Conservation (phyloP, 1,140 invertebrate genomes). For the Drosophila bocqueti region DNA sequence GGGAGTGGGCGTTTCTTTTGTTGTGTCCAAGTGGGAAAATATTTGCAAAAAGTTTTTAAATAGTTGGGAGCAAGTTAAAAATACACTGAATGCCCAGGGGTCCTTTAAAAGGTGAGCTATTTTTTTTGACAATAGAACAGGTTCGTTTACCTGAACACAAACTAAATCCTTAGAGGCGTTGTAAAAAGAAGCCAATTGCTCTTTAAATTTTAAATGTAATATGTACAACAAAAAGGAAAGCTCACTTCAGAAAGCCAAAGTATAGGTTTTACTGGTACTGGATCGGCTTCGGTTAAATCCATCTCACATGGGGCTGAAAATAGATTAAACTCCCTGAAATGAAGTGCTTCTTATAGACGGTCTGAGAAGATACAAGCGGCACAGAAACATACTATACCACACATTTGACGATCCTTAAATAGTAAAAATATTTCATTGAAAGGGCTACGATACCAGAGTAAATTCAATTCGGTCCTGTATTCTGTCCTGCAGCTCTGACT, state of each 20-base stretch:
- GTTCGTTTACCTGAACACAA: not conserved
- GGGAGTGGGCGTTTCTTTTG: not conserved
- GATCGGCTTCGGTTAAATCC: not conserved
- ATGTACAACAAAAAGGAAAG: not conserved
- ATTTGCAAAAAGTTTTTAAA: conserved; percentile 24
- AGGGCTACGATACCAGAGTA: no score
- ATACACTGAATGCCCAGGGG: not conserved
- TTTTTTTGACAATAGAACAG: not conserved
- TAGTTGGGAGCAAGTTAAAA: not conserved
- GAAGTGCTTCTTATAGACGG: not conserved
- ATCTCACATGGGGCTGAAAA: no score
- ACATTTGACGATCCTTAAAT: not conserved
- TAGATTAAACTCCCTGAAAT: not conserved
- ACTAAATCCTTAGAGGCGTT: not conserved
- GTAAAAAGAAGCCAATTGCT: not conserved
- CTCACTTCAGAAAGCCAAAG: not conserved
- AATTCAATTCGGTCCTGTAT: not conserved
- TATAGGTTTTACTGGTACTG: not conserved
- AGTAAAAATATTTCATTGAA: no score
- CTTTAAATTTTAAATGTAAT: not conserved
- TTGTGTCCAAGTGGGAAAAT: not conserved
- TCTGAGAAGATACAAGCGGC: not conserved
- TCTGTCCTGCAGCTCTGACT: not conserved
- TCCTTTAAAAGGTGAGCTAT: not conserved
- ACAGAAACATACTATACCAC: not conserved